Evolutionary conservation across 1,140 invertebrate genomes (phyloP).

Genomic region (Caenorhabditis tropicalis): DNA sequence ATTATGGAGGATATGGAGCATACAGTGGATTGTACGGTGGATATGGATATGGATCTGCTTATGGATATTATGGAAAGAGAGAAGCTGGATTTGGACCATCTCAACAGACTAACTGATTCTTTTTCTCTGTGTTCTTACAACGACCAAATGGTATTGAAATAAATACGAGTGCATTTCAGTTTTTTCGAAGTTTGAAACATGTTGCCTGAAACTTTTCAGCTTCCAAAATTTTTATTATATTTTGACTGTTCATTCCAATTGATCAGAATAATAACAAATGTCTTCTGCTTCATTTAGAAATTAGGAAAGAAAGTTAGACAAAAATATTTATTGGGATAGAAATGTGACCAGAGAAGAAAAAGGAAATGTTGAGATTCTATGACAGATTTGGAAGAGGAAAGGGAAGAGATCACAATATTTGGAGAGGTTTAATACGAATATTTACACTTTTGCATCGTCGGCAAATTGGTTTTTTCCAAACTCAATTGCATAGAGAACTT

Average conservation of each 20-base stretch:
- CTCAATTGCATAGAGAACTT: slow-evolving; percentile 23
- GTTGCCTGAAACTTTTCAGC: no score
- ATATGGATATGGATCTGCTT: not conserved
- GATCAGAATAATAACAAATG: no score
- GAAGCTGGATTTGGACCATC: slow-evolving; percentile 38
- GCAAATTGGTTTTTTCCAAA: slow-evolving; percentile 6
- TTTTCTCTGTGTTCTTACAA: no score
- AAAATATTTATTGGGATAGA: not conserved
- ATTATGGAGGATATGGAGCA: not conserved
- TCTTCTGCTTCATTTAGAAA: no score
- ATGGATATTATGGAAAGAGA: slow-evolving; percentile 46
- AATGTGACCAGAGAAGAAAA: not conserved
- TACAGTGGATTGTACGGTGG: not conserved
- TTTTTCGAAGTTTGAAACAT: no score
- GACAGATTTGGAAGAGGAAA: not conserved
- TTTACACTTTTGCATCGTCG: no score
- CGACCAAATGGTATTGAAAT: no score
- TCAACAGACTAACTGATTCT: not conserved
- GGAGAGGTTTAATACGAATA: not conserved
- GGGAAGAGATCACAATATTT: slow-evolving; percentile 14
- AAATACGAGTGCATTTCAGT: no score
- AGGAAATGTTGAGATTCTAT: not conserved
- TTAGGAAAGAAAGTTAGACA: no score
- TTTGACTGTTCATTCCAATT: no score
- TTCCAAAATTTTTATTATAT: no score